Base-by-base conservation (phyloP, 2,113 vertebrate species). In the Catharus minimus region DNA sequence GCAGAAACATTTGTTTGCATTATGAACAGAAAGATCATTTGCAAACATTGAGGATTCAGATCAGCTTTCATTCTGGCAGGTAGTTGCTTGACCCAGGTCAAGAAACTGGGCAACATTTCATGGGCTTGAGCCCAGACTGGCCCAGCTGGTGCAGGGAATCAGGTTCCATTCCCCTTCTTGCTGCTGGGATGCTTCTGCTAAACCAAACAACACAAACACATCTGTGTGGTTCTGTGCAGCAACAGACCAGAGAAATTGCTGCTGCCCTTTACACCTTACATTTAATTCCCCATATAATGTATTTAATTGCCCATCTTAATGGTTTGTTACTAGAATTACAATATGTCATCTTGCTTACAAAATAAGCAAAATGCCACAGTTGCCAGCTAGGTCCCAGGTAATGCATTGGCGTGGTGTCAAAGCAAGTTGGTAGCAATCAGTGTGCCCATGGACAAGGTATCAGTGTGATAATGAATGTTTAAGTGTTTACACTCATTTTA, bases 361-460 rank as follows among this genome's bases (percentile, higher is more conserved):
- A 89, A 85, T n/a, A 27, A 89, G 19, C 28, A 28, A 74, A 81
- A 71, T 30, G 19, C 36, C 2, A 4, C 12, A 13, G 32, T 33
- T 57, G 69, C 50, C 61, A 41, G 49, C 32, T 55, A 36, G 46
- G 13, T 67, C 53, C 33, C 57, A 73, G 89, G 32, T 57, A 17
- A 9, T 9, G 20, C 21, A 26, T 92, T 91, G 66, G 66, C 62
- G 20, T 50, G 43, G 49, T 33, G 19, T 47, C 46, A 46, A 17
- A 75, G 61, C 0, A 0, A 46, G 26, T 66, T 44, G 64, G 30
- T 47, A 27, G 1, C 0, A 2, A 33, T 52, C 57, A 18, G 4
- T 30, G 80, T 71, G 33, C 36, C 50, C 0, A 0, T 1, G 2
- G 39, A 72, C 23, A 41, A 17, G 27, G n/a, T 62, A 56, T 36